These are phyloP conservation scores for Neria commutata DNA, from an alignment of 2,888 invertebrate species.

Conservation along the genomic window DNA sequence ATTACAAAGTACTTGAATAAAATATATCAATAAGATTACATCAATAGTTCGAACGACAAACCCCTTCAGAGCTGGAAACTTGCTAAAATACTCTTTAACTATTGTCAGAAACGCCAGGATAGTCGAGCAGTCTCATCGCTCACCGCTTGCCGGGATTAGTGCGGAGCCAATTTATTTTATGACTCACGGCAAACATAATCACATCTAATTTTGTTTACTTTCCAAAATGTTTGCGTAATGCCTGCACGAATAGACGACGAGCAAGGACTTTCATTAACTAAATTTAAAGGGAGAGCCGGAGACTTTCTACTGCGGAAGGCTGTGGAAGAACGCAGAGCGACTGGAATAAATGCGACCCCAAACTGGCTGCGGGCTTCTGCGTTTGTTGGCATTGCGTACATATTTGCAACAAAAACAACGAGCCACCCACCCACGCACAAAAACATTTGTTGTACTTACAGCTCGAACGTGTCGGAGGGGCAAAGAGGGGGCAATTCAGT, in stretches of 20 bases:
- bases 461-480: background rate
- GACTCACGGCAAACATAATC: conserved; percentile 50
- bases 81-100: background rate
- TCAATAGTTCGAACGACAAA: no score
- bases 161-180: conserved; percentile 52
- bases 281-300: conserved; percentile 48
- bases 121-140: no score
- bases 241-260: background rate
- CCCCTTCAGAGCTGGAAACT: no score
- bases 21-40: no score
- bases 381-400: background rate
- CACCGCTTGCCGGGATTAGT: conserved; percentile 39
- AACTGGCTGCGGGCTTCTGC: background rate
- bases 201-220: conserved; percentile 53
- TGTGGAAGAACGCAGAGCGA: conserved; percentile 7
- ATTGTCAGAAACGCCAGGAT: no score
- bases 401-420: conserved; percentile 8
- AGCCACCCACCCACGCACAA: conserved; percentile 8
- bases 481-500: background rate
- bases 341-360: conserved; percentile 3
- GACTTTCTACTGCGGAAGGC: no score
- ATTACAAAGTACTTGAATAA: no score
- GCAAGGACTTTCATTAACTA: conserved; percentile 46
- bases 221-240: conserved; percentile 38
- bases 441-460: background rate